Conservation (phyloP, 2,888 invertebrate species). For the Agonopterix arenella region DNA sequence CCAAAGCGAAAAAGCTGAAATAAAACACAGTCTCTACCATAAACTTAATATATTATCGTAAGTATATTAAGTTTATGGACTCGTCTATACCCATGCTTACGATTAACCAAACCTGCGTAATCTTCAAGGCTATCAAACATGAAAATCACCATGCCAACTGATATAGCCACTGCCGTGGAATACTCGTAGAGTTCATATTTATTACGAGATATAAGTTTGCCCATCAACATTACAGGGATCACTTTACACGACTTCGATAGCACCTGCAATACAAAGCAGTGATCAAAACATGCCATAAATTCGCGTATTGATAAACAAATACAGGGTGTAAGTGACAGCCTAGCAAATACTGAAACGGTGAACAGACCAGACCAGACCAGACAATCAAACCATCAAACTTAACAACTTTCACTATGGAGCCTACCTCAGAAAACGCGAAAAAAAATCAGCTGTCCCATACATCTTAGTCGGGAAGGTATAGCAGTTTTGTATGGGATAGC, state of each 20-base stretch:
- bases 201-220: conserved; percentile 90
- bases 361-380: too few relatives aligned
- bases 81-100: neutral
- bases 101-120: conserved; percentile 54
- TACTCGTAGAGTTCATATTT: conserved; percentile 95
- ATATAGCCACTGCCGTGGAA: conserved; percentile 91
- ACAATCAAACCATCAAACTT: too few relatives aligned
- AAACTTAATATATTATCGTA: too few relatives aligned
- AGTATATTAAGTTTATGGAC: too few relatives aligned
- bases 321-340: too few relatives aligned
- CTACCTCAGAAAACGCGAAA: too few relatives aligned
- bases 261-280: conserved; percentile 66
- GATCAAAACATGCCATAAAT: neutral
- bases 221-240: conserved; percentile 99
- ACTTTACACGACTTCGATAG: conserved; percentile 98
- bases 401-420: too few relatives aligned
- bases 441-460: too few relatives aligned
- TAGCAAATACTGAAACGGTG: too few relatives aligned
- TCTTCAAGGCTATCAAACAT: conserved; percentile 87
- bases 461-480: too few relatives aligned
- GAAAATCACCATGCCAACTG: conserved; percentile 95
- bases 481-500: too few relatives aligned
- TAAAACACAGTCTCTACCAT: neutral
- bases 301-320: too few relatives aligned
- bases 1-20: neutral